phyloP scores from a whole-genome alignment of 2,113 vertebrate species.

The Paedocypris sp. region DNA sequence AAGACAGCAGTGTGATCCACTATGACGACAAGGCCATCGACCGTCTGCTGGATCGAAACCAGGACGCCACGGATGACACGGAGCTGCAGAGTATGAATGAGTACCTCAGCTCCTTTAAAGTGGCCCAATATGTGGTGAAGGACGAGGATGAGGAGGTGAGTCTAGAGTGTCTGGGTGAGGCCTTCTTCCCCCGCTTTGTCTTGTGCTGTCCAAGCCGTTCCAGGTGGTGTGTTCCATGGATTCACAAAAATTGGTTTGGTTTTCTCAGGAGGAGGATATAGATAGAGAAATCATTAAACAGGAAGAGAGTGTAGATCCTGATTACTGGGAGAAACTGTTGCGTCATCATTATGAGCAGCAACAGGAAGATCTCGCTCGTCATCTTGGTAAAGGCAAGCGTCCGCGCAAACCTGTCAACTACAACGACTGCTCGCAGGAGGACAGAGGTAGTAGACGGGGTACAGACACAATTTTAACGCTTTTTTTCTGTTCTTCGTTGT shows the following conservation, averaged over 20 bases:
- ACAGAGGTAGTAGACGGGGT: slow-evolving; percentile 85
- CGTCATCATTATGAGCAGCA: slow-evolving; percentile 98
- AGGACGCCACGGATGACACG: slow-evolving; percentile 87
- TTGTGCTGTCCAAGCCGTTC: too few relatives aligned
- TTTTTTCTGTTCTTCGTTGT: slow-evolving; percentile 24
- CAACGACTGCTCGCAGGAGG: slow-evolving; percentile 96
- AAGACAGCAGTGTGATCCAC: slow-evolving; percentile 94
- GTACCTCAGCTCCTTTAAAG: slow-evolving; percentile 96
- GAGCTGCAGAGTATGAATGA: slow-evolving; percentile 98
- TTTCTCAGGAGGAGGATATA: slow-evolving; percentile 82
- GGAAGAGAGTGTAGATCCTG: slow-evolving; percentile 94
- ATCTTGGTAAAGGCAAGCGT: slow-evolving; percentile 95
- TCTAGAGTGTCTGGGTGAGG: not conserved
- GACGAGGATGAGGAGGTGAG: slow-evolving; percentile 91
- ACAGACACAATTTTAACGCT: slow-evolving; percentile 51
- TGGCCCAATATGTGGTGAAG: slow-evolving; percentile 95
- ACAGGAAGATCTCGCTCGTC: slow-evolving; percentile 91
- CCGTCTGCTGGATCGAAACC: slow-evolving; percentile 83
- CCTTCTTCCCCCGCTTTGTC: too few relatives aligned
- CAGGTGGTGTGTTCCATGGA: not conserved
- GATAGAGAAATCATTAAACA: slow-evolving; percentile 97
- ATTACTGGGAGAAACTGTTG: slow-evolving; percentile 97
- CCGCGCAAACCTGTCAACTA: slow-evolving; percentile 98
- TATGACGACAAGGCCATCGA: slow-evolving; percentile 94
- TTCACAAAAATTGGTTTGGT: not conserved